Evolutionary conservation across 1,140 invertebrate genomes (phyloP), one percentile per base, ranked within the genome.

Genomic region (Eueides isabella): DNA sequence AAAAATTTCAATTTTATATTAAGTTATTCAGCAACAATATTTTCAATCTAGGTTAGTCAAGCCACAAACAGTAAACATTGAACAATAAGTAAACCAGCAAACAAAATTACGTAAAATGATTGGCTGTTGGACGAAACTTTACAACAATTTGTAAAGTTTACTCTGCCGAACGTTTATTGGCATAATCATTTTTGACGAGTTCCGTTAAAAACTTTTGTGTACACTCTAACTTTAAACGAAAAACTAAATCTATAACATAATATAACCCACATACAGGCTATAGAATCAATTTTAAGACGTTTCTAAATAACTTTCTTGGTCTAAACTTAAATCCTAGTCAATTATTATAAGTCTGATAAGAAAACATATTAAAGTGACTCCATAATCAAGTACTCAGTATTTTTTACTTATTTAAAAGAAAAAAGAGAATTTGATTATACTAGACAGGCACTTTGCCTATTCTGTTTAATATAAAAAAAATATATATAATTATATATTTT

Each of bases 21-120:
- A 23, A 48, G 16, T 48, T 48, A 48, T 48, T 48, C 41, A 48
- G n/a, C 48, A 26, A 55, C 48, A 55, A 16, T 23, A 31, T 28
- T 55, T 23, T 55, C 44, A 68, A 68, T 55, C n/a, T 30, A 68
- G 48, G 44, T 68, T 23, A 33, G 33, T 41, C 30, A 55, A 55
- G n/a, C 41, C 67, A 61, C 44, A 44, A 61, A 69, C 44, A 61
- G 48, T 69, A 69, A 69, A 61, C 67, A 67, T 48, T 61, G 67
- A 69, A 69, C 67, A 69, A 69, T 69, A 61, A 61, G 55, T 69
- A 61, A 61, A 69, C 31, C 67, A 69, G 55, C 67, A 69, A 69
- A 69, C 67, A 61, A 61, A 69, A 69, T 69, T 69, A 69, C 67
- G 67, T 33, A 61, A 69, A 69, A 69, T 69, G 44, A 69, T 69